phyloP scores from a whole-genome alignment of 2,113 vertebrate species.

The Delphinus delphis region DNA sequence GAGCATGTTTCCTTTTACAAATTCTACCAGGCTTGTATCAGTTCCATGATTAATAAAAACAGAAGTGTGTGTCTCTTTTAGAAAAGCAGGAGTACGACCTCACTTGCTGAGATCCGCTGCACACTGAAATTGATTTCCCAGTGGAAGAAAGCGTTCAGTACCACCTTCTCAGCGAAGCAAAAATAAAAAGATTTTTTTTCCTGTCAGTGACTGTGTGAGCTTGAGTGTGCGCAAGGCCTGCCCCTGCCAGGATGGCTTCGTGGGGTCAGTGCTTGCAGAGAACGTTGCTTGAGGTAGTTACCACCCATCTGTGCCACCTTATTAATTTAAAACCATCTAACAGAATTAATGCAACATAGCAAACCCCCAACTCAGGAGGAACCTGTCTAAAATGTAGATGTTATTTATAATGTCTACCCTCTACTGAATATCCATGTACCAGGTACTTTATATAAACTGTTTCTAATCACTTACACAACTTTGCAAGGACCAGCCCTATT shows the following conservation, averaged over 20 bases:
- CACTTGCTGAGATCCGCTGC: background rate
- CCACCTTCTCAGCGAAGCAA: background rate
- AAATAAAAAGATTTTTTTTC: background rate
- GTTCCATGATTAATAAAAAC: conserved; percentile 4
- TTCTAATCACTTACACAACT: background rate
- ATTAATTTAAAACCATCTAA: background rate
- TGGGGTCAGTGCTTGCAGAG: background rate
- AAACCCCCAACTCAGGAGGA: background rate
- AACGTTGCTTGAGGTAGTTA: too few species aligned
- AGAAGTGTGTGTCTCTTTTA: background rate
- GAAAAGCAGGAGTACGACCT: background rate
- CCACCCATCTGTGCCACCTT: background rate
- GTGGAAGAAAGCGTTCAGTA: background rate
- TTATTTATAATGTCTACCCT: background rate
- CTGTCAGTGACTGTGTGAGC: background rate
- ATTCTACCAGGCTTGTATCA: conserved; percentile 8
- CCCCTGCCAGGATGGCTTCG: accelerated
- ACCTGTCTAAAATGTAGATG: background rate
- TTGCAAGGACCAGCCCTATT: background rate
- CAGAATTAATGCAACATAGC: background rate
- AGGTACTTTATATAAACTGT: background rate
- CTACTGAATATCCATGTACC: background rate
- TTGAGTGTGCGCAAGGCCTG: background rate
- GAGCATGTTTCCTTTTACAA: background rate
- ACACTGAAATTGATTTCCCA: background rate